Evolutionary conservation across 2,888 invertebrate genomes (phyloP).

Genomic region (Colletes collaris): DNA sequence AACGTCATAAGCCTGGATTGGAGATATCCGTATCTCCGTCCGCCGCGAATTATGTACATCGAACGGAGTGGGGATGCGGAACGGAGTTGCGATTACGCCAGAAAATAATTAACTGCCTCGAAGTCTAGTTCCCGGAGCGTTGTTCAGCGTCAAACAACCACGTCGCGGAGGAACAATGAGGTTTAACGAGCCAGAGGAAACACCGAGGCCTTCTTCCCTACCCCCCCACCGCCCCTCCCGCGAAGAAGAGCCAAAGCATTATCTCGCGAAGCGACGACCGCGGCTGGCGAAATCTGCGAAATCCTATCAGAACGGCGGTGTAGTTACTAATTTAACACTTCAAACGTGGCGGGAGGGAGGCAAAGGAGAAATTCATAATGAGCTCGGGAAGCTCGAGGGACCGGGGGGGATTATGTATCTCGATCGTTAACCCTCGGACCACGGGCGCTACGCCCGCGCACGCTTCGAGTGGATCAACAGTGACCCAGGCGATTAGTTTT

Average conservation of each 20-base stretch:
- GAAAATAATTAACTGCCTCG: neutral
- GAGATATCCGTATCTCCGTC: too few relatives aligned
- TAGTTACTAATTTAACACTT: constrained; percentile 58
- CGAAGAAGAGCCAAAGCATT: neutral
- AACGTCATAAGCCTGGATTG: too few relatives aligned
- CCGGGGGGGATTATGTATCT: constrained; percentile 50
- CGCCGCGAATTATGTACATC: too few relatives aligned
- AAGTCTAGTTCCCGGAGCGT: neutral
- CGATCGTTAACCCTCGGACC: constrained; percentile 53
- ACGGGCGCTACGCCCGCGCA: neutral
- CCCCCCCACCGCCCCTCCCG: neutral
- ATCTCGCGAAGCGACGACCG: neutral
- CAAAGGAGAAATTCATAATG: constrained; percentile 51
- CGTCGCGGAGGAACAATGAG: neutral
- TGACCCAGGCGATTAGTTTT: too few relatives aligned
- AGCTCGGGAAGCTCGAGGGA: constrained; percentile 35
- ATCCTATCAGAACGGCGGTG: constrained; percentile 40
- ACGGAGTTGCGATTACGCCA: too few relatives aligned
- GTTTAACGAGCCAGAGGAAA: constrained; percentile 16
- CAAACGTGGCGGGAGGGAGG: constrained; percentile 9
- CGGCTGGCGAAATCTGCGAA: constrained; percentile 30
- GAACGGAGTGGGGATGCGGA: too few relatives aligned
- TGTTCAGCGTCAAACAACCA: neutral
- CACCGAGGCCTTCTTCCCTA: neutral
- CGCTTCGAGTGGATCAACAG: too few relatives aligned